Evolutionary conservation across 2,797 vertebrate species (phyloP).

Genomic region (Acrossocheilus fasciatus): DNA sequence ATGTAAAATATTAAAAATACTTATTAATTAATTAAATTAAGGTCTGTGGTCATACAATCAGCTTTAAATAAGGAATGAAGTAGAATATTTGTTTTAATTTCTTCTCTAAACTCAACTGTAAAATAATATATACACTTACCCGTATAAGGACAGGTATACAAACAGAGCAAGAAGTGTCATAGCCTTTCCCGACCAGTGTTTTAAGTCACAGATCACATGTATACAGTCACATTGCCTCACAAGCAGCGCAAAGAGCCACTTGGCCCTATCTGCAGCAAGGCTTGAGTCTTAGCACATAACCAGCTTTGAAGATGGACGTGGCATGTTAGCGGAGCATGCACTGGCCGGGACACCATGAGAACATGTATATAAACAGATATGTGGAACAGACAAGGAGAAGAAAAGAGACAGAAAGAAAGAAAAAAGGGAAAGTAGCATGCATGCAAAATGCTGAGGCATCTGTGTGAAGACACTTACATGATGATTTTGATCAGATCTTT

Average conservation of each 20-base stretch:
- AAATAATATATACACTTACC: conserved; percentile 41
- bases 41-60: not conserved
- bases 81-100: not conserved
- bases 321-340: conserved; percentile 76
- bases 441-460: conserved; percentile 44
- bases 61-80: not conserved
- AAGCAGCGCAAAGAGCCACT: conserved; percentile 9
- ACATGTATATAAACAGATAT: conserved; percentile 59
- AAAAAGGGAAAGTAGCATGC: not conserved
- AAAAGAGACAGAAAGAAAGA: not conserved
- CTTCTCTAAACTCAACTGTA: not conserved
- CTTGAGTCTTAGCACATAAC: conserved; percentile 75
- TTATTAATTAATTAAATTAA: not conserved
- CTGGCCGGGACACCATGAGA: conserved; percentile 53
- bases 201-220: conserved; percentile 7
- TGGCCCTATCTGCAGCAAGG: conserved; percentile 28
- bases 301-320: conserved; percentile 72
- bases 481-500: conserved; percentile 94
- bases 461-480: conserved; percentile 91
- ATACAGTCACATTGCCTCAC: not conserved
- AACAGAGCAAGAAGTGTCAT: not conserved
- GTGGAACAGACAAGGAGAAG: conserved; percentile 19
- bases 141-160: not conserved
- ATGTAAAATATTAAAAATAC: not conserved
- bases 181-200: not conserved